These are phyloP conservation scores for Acanthornis magna DNA, from an alignment of 2,797 vertebrate genomes.

Conservation along the genomic window DNA sequence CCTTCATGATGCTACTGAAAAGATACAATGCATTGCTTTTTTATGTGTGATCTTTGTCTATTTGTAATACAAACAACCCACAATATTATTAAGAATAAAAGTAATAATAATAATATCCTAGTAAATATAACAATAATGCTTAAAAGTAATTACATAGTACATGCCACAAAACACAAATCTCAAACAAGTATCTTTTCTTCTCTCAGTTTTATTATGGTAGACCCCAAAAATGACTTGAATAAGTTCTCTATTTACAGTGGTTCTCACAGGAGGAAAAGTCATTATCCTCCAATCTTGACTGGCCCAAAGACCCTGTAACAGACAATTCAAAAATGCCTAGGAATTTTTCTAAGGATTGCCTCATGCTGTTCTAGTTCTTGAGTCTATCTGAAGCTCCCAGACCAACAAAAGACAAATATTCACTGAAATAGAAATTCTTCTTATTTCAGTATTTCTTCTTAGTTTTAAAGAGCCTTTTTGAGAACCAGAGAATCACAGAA, in stretches of 20 bases:
- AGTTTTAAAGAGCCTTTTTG: not conserved
- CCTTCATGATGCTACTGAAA: not conserved
- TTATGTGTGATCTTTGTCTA: conserved; percentile 10
- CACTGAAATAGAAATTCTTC: not conserved
- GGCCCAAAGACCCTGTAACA: not conserved
- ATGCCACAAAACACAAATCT: not conserved
- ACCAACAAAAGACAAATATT: not conserved
- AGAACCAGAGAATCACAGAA: not conserved
- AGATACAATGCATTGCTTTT: conserved; percentile 1
- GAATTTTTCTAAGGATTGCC: not conserved
- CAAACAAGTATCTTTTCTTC: not conserved
- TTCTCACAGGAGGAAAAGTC: not conserved
- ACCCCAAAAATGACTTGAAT: not conserved
- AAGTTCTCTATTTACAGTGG: not conserved
- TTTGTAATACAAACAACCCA: not conserved
- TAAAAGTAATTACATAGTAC: not conserved
- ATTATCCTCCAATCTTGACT: not conserved
- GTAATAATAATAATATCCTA: not conserved
- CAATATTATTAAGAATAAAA: conserved; percentile 15
- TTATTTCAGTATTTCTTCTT: not conserved
- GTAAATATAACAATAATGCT: not conserved
- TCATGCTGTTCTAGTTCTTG: not conserved
- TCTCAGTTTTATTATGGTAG: conserved; percentile 1
- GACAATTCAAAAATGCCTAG: not conserved
- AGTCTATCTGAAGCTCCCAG: not conserved